Evolutionary conservation across 2,888 invertebrate genomes (phyloP), one percentile per base, ranked within the genome.

Genomic region (Morinoia aosen): DNA sequence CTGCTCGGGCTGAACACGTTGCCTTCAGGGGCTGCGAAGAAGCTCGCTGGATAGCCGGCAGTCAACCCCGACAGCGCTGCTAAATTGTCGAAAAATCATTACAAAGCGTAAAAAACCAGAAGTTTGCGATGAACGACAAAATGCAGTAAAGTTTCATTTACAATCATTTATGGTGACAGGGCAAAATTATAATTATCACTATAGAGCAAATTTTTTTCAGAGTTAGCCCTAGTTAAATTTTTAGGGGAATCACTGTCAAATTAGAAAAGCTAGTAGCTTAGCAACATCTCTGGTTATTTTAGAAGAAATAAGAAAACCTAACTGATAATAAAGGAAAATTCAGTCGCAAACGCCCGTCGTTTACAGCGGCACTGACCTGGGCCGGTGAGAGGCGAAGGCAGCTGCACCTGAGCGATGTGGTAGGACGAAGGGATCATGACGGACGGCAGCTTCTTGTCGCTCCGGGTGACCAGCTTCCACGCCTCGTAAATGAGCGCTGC

Each of bases 401-500:
- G 88, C 11, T 14, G 56, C 11, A 57, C 25, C 56, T 95, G 95
- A 0, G 96, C 48, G 56, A 96, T 95, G 94, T 95, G 93, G 95
- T 96, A 96, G 16, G 91, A 94, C 33, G 96, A 64, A 57, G 96
- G 96, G 88, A 96, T 96, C 16, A 48, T 94, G 0, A 96, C 96
- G 88, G 95, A 95, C n/a, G 96, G 96, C 14, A 95, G 58, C 4
- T 88, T 39, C 40, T 95, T 95, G 7, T 95, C 96, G 7, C 95
- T 58, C 61, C 76, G 88, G 7, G 96, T 94, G 56, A 96, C 33
- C 40, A 96, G 57, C 39, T 95, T 95, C 96, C 96, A 96, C 4
- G 96, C 96, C 64, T 96, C 96, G 48, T 96, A 96, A 10, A 96
- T 95, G 90, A 96, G 96, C 39, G 94, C 96, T 96, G 95, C 39